Conservation (phyloP, 2,888 invertebrate species). For the Phengaris alcon region DNA sequence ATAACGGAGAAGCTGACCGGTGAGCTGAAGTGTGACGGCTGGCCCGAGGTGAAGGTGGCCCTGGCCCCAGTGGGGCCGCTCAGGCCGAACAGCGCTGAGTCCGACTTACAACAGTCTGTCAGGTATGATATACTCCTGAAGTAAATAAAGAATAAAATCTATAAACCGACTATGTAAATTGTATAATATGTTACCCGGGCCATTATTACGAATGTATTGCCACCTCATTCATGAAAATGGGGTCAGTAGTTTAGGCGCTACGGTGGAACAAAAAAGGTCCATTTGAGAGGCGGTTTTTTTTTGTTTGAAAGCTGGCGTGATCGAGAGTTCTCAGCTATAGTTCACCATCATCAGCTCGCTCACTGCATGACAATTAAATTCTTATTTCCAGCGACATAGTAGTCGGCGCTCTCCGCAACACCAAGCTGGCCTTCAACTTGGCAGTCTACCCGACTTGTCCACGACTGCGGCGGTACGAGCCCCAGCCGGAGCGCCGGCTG, state of each 20-base stretch:
- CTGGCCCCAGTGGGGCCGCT: slow-evolving; percentile 83
- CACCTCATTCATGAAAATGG: too few species aligned
- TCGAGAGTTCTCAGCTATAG: too few species aligned
- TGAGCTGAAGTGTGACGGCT: slow-evolving; percentile 91
- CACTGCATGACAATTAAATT: too few species aligned
- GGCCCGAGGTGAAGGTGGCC: slow-evolving; percentile 92
- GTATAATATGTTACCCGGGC: too few species aligned
- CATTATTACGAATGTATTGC: too few species aligned
- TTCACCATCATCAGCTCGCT: too few species aligned
- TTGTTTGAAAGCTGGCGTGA: too few species aligned
- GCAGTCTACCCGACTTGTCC: slow-evolving; percentile 88
- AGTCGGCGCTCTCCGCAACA: slow-evolving; percentile 85
- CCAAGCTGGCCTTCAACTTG: slow-evolving; percentile 86
- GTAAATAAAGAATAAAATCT: too few species aligned
- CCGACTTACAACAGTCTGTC: slow-evolving; percentile 87
- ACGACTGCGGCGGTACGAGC: slow-evolving; percentile 81
- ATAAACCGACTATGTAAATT: too few species aligned
- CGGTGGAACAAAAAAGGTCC: too few species aligned
- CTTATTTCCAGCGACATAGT: slow-evolving; percentile 83
- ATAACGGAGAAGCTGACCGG: slow-evolving; percentile 89
- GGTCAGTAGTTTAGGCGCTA: too few species aligned
- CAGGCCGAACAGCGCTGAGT: slow-evolving; percentile 87
- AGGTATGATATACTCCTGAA: slow-evolving; percentile 55
- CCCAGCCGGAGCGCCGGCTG: slow-evolving; percentile 77
- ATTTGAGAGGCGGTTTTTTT: too few species aligned